These are phyloP conservation scores for Diacarnus erythraeanus DNA, from an alignment of 37 sponge, comb jelly and placozoan species.

Conservation along the genomic window DNA sequence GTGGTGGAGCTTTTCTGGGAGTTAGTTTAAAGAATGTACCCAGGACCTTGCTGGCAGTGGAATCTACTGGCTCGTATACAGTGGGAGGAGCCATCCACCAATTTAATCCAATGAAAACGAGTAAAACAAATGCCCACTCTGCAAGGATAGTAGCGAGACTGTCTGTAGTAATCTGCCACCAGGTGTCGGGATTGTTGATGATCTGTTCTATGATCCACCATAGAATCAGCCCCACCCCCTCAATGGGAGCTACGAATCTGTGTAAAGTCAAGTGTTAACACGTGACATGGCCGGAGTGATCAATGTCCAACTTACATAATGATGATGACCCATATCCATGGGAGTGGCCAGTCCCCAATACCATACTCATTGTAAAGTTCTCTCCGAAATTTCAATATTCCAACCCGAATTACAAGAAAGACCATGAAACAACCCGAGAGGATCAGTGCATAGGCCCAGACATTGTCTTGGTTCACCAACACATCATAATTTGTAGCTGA, in stretches of 20 bases:
- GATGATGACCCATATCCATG: slow-evolving; percentile 68
- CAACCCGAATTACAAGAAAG: slow-evolving; percentile 60
- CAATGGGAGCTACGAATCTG: slow-evolving; percentile 62
- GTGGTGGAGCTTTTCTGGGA: not conserved
- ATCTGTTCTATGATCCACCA: slow-evolving; percentile 78
- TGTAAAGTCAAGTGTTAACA: not conserved
- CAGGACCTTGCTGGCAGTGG: slow-evolving; percentile 6
- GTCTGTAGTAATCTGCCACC: slow-evolving; percentile 40
- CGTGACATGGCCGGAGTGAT: not conserved
- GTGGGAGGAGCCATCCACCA: slow-evolving; percentile 71
- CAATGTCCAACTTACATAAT: slow-evolving; percentile 56
- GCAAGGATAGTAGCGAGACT: slow-evolving; percentile 40
- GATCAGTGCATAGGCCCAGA: slow-evolving; percentile 80
- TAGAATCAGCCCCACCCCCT: slow-evolving; percentile 59
- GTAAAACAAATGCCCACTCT: slow-evolving; percentile 62
- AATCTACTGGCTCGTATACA: slow-evolving; percentile 9
- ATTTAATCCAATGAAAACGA: slow-evolving; percentile 54
- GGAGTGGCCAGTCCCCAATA: slow-evolving; percentile 80
- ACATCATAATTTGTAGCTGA: slow-evolving; percentile 47
- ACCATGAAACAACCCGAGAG: slow-evolving; percentile 60
- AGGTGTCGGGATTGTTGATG: slow-evolving; percentile 13
- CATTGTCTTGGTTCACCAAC: slow-evolving; percentile 67
- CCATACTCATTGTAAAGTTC: slow-evolving; percentile 72
- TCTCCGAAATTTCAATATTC: slow-evolving; percentile 47
- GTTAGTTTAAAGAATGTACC: slow-evolving; percentile 14